phyloP scores from a whole-genome alignment of 2,113 vertebrate species.

The Hemiprocne comata region DNA sequence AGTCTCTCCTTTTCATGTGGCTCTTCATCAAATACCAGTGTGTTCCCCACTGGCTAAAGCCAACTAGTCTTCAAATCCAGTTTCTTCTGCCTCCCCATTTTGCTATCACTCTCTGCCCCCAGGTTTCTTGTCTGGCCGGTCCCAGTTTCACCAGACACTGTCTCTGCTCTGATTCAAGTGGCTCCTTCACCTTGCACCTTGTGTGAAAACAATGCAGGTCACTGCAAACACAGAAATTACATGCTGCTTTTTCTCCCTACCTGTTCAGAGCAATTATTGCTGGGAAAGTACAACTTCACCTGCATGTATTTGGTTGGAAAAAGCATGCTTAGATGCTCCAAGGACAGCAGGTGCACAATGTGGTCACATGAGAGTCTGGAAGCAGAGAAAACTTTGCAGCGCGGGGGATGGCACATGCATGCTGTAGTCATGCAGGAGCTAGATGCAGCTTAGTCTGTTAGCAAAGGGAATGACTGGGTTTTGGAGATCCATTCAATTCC shows the following conservation, averaged over 20 bases:
- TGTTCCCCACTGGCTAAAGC: not conserved
- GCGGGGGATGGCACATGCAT: fast-evolving
- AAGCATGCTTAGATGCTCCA: not conserved
- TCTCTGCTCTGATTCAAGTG: not conserved
- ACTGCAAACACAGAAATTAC: not conserved
- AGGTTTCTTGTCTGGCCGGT: not conserved
- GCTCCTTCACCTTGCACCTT: not conserved
- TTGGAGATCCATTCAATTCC: not conserved
- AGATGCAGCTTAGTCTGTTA: not conserved
- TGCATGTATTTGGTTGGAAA: not conserved
- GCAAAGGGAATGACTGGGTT: not conserved
- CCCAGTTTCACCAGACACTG: not conserved
- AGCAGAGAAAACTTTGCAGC: not conserved
- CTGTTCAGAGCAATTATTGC: not conserved
- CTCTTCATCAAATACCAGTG: not conserved
- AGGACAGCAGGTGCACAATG: not conserved
- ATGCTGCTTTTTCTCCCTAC: not conserved
- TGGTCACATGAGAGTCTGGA: not conserved
- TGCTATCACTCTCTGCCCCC: not conserved
- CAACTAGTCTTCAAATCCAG: not conserved
- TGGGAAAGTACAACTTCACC: not conserved
- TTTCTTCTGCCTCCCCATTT: not conserved
- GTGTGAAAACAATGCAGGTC: not conserved
- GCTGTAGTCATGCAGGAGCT: not conserved
- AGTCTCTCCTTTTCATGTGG: not conserved